Base-by-base conservation (phyloP, 2,888 invertebrate genomes). In the Chymomyza procnemis region DNA sequence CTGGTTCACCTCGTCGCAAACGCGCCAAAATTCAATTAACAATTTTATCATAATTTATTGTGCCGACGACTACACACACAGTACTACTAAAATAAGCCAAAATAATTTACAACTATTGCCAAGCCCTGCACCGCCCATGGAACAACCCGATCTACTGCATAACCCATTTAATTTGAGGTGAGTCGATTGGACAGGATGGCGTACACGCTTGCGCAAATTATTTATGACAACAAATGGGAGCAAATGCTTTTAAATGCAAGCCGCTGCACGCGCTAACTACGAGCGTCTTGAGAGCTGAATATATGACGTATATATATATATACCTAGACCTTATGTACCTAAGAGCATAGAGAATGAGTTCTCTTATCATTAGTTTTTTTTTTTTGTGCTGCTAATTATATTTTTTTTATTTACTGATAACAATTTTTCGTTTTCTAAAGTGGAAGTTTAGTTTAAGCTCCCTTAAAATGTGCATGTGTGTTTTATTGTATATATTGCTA, bases 11-110 rank as follows among this genome's bases (percentile, higher is more conserved):
- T 71, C 69, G 59, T 66, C 67, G 66, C 41, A 34, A 19, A 61
- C 55, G 30, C 57, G 72, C 69, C 75, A 76, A 76, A 78, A 74
- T 73, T 57, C 80, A 87, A 88, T 88, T 88, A 87, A 79, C 88
- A 77, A 78, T 76, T 81, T 77, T 73, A 79, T 89, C 81, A 83
- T 88, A 88, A 88, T 88, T 89, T 80, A 72, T 76, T 85, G 68
- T 69, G 71, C 65, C 73, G 71, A 85, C 73, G 71, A 85, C 79
- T 41, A 41, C 0, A 41, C 34, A 41, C 34, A 41, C n/a, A n/a
- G n/a, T n/a, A n/a, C 9, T 41, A 5, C 34, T 26, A 26, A 26
- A 81, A 18, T 21, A 54, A 21, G 54, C 14, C 19, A 21, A 61
- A 67, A 58, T 22, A 61, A 41, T 48, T 50, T 62, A 61, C 48